Evolutionary conservation across 2,113 vertebrate species (phyloP), one percentile per base, ranked within the genome.

Genomic region (Syngnathus scovelli): DNA sequence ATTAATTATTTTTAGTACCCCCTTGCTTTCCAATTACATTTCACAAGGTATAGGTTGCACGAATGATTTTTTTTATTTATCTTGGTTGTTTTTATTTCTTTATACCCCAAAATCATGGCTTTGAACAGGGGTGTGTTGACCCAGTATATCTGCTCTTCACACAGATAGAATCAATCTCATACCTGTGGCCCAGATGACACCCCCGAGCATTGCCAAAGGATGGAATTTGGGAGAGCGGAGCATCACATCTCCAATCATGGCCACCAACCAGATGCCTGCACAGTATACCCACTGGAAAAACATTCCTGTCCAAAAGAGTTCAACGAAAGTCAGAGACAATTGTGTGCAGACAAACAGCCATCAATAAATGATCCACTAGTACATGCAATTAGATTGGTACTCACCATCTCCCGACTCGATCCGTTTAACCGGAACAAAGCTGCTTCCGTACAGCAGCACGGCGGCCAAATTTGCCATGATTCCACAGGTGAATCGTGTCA

Each of bases 211-310:
- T 5, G 93, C 94, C 48, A 95, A 84, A 33, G 94, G 94, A 88
- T 94, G 91, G 80, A 95, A 95, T 16, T 69, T 91, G 0, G 95
- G 95, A 0, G 92, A 93, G 1, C 77, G 83, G 43, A 92, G 86
- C 51, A 95, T 76, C 60, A 94, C 55, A 76, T 95, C 91, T 69
- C 92, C 91, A 4, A 93, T 49, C 64, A 94, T 83, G 21, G 93
- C 88, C 15, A 93, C 89, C 0, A 90, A 19, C 95, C 93, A 96
- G 74, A 96, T 89, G 0, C 93, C 90, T 33, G 92, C 89, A 87
- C 93, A 95, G 59, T 88, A 91, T 39, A 98, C 83, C 94, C 95
- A 98, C 1, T 95, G 94, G 49, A 94, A 95, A 78, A 96, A 98
- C 93, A 98, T 94, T 15, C 95, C 94, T 97, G 63, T 16, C 41